Conservation (phyloP, 2,888 invertebrate genomes). For the Macrophya annulata region DNA sequence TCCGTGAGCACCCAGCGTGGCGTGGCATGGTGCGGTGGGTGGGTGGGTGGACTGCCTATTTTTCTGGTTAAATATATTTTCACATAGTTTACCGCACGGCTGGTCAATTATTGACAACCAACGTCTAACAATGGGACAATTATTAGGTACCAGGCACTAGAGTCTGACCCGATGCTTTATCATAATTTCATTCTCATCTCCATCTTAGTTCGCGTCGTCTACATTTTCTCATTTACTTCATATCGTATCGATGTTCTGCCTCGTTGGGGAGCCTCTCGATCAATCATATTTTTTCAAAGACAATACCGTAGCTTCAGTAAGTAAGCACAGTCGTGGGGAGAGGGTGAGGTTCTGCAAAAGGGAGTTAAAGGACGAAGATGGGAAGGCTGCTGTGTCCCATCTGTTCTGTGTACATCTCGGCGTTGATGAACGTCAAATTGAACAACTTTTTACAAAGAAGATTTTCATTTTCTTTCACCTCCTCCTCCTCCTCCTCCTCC, state of each 20-base stretch:
- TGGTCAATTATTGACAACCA: constrained; percentile 15
- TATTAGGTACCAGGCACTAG: constrained; percentile 11
- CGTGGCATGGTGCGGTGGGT: no score
- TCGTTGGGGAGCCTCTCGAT: constrained; percentile 31
- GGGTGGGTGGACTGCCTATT: not conserved
- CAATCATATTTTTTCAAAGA: constrained; percentile 52
- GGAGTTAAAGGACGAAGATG: constrained; percentile 25
- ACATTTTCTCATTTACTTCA: constrained; percentile 34
- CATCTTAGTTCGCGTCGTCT: constrained; percentile 25
- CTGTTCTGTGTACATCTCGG: constrained; percentile 10
- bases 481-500: not conserved
- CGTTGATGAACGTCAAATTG: constrained; percentile 48
- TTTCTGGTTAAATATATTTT: constrained; percentile 1
- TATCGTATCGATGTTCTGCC: constrained; percentile 46
- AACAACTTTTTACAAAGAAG: constrained; percentile 42
- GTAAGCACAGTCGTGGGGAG: constrained; percentile 11
- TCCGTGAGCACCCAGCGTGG: constrained; percentile 56
- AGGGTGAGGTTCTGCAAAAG: constrained; percentile 19
- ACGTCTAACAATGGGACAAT: constrained; percentile 18
- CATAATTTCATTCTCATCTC: constrained; percentile 14
- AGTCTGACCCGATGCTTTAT: constrained; percentile 20
- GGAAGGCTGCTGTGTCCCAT: constrained; percentile 27
- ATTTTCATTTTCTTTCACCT: constrained; percentile 17
- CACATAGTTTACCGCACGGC: not conserved
- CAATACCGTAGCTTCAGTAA: constrained; percentile 24